Evolutionary conservation across 1,140 invertebrate species (phyloP).

Genomic region (Leptinotarsa undecemlineata): DNA sequence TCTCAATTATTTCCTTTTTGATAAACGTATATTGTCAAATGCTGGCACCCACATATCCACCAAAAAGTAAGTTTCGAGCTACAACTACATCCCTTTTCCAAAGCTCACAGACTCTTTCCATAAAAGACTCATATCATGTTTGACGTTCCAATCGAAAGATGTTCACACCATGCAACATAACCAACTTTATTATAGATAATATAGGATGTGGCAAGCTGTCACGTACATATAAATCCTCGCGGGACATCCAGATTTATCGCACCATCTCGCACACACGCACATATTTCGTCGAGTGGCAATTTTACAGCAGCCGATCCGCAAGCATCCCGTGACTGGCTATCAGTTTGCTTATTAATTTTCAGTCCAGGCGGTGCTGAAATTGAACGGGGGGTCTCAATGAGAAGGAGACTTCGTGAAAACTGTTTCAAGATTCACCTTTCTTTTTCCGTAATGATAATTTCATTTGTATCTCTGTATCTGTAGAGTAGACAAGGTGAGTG

Average conservation of each 20-base stretch:
- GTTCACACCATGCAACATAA: not conserved
- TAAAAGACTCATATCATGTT: not conserved
- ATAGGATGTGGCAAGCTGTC: conserved; percentile 4
- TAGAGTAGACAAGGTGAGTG: too few species aligned
- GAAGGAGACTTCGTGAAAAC: too few species aligned
- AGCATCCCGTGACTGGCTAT: not conserved
- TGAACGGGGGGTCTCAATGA: not conserved
- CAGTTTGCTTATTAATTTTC: not conserved
- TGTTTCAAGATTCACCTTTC: too few species aligned
- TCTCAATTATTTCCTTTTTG: too few species aligned
- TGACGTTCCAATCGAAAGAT: not conserved
- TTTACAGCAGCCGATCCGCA: not conserved
- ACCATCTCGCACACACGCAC: conserved; percentile 4
- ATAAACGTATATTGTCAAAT: too few species aligned
- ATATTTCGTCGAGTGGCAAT: conserved; percentile 2
- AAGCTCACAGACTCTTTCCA: not conserved
- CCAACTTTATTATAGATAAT: conserved; percentile 4
- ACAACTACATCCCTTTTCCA: not conserved
- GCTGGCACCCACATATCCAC: too few species aligned
- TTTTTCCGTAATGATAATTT: too few species aligned
- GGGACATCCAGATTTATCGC: conserved; percentile 2
- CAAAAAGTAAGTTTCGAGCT: too few species aligned
- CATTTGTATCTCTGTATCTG: too few species aligned
- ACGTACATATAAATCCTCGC: conserved; percentile 2
- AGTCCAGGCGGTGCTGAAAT: not conserved